These are phyloP conservation scores for Luperina testacea DNA, from an alignment of 2,888 invertebrate genomes.

Conservation along the genomic window DNA sequence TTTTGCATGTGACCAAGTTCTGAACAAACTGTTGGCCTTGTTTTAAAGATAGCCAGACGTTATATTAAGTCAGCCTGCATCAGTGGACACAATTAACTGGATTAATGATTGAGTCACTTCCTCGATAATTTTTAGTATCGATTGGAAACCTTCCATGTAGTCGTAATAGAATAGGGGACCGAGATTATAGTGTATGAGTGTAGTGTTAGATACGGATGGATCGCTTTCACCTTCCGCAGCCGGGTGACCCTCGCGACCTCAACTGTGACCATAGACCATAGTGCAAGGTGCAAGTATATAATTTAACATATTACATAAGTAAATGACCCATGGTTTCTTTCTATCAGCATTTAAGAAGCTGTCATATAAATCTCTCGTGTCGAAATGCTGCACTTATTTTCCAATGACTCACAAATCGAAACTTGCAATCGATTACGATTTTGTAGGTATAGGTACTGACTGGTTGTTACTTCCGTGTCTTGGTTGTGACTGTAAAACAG, in stretches of 20 bases:
- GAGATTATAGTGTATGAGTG: conserved; percentile 48
- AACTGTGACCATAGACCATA: conserved; percentile 52
- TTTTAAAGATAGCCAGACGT: background rate
- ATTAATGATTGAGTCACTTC: conserved; percentile 68
- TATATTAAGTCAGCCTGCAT: conserved; percentile 18
- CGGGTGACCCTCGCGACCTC: conserved; percentile 71
- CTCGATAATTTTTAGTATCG: conserved; percentile 63
- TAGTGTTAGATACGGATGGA: conserved; percentile 58
- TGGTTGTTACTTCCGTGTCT: conserved; percentile 75
- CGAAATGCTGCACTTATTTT: conserved; percentile 40
- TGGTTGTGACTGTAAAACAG: conserved; percentile 59
- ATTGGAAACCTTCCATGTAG: conserved; percentile 66
- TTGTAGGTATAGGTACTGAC: conserved; percentile 64
- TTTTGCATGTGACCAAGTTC: background rate
- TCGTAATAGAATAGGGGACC: conserved; percentile 41
- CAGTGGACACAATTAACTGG: conserved; percentile 60
- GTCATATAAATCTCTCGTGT: conserved; percentile 24
- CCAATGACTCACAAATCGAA: conserved; percentile 58
- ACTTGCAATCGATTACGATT: conserved; percentile 70
- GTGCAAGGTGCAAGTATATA: conserved; percentile 31
- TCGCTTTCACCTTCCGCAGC: conserved; percentile 69
- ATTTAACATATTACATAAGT: conserved; percentile 34
- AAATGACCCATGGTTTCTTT: conserved; percentile 28
- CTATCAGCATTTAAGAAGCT: background rate
- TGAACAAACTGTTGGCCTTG: conserved; percentile 5